Evolutionary conservation across 2,113 vertebrate species (phyloP).

Genomic region (Prunella himalayana): DNA sequence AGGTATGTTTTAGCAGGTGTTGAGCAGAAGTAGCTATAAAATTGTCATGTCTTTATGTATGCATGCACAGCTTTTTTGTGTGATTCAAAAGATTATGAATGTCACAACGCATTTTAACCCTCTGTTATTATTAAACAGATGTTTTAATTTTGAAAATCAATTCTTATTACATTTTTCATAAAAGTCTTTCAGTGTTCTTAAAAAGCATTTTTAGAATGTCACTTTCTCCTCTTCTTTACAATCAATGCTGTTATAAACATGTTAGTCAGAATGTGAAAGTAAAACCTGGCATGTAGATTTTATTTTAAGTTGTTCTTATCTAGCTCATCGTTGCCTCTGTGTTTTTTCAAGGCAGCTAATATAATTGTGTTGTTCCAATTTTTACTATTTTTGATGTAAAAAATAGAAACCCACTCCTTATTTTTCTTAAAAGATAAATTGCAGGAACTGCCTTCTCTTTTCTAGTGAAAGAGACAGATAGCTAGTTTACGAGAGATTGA

Average conservation of each 20-base stretch:
- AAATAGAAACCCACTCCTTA: neutral
- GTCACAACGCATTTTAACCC: neutral
- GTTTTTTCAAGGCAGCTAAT: neutral
- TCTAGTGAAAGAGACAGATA: neutral
- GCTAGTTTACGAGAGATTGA: neutral
- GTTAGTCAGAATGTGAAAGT: neutral
- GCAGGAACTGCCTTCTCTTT: neutral
- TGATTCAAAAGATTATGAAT: neutral
- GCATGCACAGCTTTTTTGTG: neutral
- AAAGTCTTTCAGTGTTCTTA: neutral
- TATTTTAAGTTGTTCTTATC: neutral
- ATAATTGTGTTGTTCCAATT: neutral
- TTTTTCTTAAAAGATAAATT: neutral
- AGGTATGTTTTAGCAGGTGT: neutral
- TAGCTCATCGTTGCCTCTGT: neutral
- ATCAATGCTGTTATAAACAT: neutral
- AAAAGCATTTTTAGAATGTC: neutral
- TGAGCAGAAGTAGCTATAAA: neutral
- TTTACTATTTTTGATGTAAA: neutral
- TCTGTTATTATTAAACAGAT: neutral
- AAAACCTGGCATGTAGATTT: neutral
- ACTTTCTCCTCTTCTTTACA: neutral
- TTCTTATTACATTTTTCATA: neutral
- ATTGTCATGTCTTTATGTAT: neutral
- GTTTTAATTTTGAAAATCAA: neutral